A percentile compares a stretch with the other conserved stretches of the same genome.
Conservation (phyloP, 2,888 invertebrate species). For the Caenorhabditis sp. region DNA sequence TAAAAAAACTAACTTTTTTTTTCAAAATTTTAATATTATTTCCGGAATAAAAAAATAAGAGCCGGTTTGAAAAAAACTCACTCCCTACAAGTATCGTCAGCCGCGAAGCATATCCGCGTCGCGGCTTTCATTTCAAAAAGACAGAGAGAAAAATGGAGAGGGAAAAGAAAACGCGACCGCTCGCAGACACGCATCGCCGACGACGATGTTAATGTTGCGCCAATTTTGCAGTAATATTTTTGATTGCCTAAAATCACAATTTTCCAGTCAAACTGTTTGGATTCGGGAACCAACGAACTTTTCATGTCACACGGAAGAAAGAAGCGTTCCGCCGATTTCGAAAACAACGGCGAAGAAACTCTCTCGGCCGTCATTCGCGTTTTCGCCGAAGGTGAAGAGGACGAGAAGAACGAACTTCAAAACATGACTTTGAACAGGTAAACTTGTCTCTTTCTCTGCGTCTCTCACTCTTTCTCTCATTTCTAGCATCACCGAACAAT, state of each 20-base stretch:
- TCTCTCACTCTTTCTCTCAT: too few relatives aligned
- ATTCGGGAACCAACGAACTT: slow-evolving; percentile 70
- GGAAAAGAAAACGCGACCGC: background rate
- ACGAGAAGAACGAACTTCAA: slow-evolving; percentile 48
- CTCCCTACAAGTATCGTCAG: too few relatives aligned
- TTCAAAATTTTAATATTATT: slow-evolving; percentile 7
- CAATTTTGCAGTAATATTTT: too few relatives aligned
- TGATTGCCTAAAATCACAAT: background rate
- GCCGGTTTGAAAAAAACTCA: too few relatives aligned
- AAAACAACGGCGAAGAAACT: slow-evolving; percentile 65
- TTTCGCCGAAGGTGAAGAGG: slow-evolving; percentile 70
- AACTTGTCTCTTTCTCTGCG: too few relatives aligned
- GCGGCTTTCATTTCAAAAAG: slow-evolving; percentile 1
- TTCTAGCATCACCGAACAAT: slow-evolving; percentile 15
- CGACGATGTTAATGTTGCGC: too few relatives aligned
- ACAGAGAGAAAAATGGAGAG: background rate
- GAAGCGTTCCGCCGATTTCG: slow-evolving; percentile 60
- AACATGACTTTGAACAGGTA: slow-evolving; percentile 37
- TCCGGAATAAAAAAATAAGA: background rate
- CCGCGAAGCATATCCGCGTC: too few relatives aligned
- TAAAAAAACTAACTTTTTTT: slow-evolving; percentile 14
- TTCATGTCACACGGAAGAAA: slow-evolving; percentile 71
- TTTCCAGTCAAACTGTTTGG: slow-evolving; percentile 67
- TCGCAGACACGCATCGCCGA: too few relatives aligned
- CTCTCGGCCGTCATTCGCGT: slow-evolving; percentile 70